Evolutionary conservation across 2,888 invertebrate species (phyloP), one percentile per base, ranked within the genome.

Genomic region (Pimpla rufipes): DNA sequence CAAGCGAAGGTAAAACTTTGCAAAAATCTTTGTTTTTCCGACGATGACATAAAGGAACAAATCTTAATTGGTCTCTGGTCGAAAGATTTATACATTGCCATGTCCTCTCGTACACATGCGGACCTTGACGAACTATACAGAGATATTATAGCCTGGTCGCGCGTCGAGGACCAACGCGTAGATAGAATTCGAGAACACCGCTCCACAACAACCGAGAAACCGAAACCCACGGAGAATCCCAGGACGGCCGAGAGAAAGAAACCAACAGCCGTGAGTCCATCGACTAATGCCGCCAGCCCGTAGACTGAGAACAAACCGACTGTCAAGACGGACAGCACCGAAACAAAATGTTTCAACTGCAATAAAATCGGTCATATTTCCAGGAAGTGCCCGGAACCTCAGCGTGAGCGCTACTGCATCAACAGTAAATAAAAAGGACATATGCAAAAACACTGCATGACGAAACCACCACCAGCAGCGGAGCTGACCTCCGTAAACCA

Each of bases 1-100:
- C 66, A 86, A 10, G 2, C 70, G 42, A 29, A 86, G 21, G 40
- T 42, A 21, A 64, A 64, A 42, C 10, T 67, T 2, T 47, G 47
- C 29, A 18, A 11, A 16, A 18, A 16, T 16, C 18, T 47, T 1
- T 23, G 40, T 8, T 8, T 81, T 8, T 70, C 84, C 1, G 64
- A 42, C 11, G n/a, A 35, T 8, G 70, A 79, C 5, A 73, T 29
- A 13, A 79, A 64, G 16, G 66, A 79, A n/a, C 79, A 73, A 42
- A 23, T 79, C n/a, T 50, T 79, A 10, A 29, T 79, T 7, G 79
- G 40, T 1, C 37, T 73, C n/a, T 73, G 64, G 64, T 59, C 78
- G 1, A 59, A 73, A 29, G 71, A 79, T 55, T 23, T 79, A 13
- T 64, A 47, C 2, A 35, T 45, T 11, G 35, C 59, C 23, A 75